Evolutionary conservation across 2,113 vertebrate genomes (phyloP).

Genomic region (Channa maculata): DNA sequence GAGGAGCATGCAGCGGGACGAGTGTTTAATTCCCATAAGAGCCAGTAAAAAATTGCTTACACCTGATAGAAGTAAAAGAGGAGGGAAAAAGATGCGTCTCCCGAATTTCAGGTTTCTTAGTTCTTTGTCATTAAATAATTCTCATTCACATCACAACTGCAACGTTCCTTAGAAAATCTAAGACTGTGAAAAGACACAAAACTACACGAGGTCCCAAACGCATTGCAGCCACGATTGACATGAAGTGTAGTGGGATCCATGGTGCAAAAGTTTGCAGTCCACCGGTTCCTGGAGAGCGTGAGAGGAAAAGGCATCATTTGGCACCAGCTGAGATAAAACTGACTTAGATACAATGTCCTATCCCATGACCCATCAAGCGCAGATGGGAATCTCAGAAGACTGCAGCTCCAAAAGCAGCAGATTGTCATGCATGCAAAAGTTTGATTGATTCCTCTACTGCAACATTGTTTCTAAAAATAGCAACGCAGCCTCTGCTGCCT

Average conservation of each 20-base stretch:
- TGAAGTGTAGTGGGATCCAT: constrained; percentile 64
- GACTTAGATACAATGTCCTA: constrained; percentile 7
- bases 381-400: neutral
- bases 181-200: constrained; percentile 22
- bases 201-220: constrained; percentile 59
- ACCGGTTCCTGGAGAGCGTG: constrained; percentile 45
- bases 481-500: constrained; percentile 32
- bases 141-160: constrained; percentile 40
- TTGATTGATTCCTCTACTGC: constrained; percentile 65
- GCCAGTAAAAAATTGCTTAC: constrained; percentile 64
- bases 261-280: constrained; percentile 80
- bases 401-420: constrained; percentile 21
- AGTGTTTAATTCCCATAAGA: constrained; percentile 99
- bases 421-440: constrained; percentile 43
- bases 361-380: constrained; percentile 20
- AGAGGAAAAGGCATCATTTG: constrained; percentile 44
- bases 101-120: neutral
- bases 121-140: constrained; percentile 14
- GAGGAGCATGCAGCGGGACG: constrained; percentile 97
- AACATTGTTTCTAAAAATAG: constrained; percentile 77
- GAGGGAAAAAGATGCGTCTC: neutral
- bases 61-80: constrained; percentile 34
- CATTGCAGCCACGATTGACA: constrained; percentile 38
- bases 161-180: constrained; percentile 18
- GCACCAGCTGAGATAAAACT: constrained; percentile 28